Conservation (phyloP, 2,888 invertebrate genomes). For the Leptura quadrifasciata region DNA sequence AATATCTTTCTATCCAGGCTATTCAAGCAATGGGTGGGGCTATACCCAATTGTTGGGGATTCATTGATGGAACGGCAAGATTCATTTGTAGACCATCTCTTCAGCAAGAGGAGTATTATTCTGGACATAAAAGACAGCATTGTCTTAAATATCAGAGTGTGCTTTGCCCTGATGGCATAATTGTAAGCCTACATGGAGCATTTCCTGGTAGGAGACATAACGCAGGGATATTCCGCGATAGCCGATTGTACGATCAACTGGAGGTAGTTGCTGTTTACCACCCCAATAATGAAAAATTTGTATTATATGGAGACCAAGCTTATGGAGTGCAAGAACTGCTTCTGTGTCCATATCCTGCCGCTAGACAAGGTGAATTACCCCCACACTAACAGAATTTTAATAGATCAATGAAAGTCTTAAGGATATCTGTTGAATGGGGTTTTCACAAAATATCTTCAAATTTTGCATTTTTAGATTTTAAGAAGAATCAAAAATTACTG, state of each 20-base stretch:
- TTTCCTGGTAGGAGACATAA: slow-evolving; percentile 52
- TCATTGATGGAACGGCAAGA: slow-evolving; percentile 52
- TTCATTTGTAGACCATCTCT: slow-evolving; percentile 50
- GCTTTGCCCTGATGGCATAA: slow-evolving; percentile 50
- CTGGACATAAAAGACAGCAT: slow-evolving; percentile 49
- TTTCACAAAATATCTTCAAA: too few species aligned
- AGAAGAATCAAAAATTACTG: too few species aligned
- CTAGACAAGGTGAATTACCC: too few species aligned
- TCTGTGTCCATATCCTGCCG: background rate
- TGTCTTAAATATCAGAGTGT: slow-evolving; percentile 52
- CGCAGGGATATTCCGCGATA: slow-evolving; percentile 38
- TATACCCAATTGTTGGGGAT: slow-evolving; percentile 38
- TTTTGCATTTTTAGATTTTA: too few species aligned
- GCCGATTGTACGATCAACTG: background rate
- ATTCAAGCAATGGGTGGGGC: too few species aligned
- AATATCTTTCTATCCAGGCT: too few species aligned
- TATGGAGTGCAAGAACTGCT: background rate
- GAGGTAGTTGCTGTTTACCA: background rate
- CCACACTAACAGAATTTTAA: background rate
- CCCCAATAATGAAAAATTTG: background rate
- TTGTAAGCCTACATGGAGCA: slow-evolving; percentile 50
- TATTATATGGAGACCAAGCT: background rate
- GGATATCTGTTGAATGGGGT: too few species aligned
- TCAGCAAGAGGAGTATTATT: slow-evolving; percentile 49
- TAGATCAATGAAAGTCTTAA: too few species aligned